A percentile compares a stretch with the other conserved stretches of the same genome.
Conservation (phyloP, 2,888 invertebrate species). For the Prenolepis imparis region DNA sequence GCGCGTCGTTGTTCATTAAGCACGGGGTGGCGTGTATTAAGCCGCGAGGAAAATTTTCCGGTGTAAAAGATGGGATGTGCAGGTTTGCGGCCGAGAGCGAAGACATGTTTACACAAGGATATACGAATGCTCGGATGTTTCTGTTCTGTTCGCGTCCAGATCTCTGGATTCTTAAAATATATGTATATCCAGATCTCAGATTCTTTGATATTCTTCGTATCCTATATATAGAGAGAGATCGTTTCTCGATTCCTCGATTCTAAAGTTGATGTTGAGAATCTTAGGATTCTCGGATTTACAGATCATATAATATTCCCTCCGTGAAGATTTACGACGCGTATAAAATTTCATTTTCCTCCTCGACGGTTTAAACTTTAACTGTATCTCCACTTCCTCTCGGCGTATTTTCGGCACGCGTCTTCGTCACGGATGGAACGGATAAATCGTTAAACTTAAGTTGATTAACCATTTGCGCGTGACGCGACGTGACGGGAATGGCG, state of each 20-base stretch:
- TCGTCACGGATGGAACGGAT: constrained; percentile 16
- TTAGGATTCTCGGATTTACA: not conserved
- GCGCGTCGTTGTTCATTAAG: constrained; percentile 28
- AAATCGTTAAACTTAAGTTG: constrained; percentile 54
- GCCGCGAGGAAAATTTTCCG: constrained; percentile 21
- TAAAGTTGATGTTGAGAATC: not conserved
- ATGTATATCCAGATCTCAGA: too few relatives aligned
- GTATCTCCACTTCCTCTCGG: not conserved
- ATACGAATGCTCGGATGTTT: not conserved
- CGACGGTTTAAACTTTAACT: not conserved
- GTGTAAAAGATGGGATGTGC: not conserved
- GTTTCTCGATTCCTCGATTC: not conserved
- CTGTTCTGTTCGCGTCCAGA: not conserved
- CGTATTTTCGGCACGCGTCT: constrained; percentile 39
- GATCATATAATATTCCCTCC: not conserved
- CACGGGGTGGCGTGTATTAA: not conserved
- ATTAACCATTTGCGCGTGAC: constrained; percentile 53
- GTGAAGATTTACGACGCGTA: not conserved
- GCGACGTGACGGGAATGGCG: constrained; percentile 41
- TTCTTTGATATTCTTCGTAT: too few relatives aligned
- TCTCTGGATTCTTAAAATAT: not conserved
- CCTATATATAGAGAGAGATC: too few relatives aligned
- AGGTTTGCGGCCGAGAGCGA: not conserved
- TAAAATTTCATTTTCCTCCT: constrained; percentile 9
- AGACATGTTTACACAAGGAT: not conserved